Base-by-base conservation (phyloP, 2,797 vertebrate genomes). In the Pseudomugil tenellus region DNA sequence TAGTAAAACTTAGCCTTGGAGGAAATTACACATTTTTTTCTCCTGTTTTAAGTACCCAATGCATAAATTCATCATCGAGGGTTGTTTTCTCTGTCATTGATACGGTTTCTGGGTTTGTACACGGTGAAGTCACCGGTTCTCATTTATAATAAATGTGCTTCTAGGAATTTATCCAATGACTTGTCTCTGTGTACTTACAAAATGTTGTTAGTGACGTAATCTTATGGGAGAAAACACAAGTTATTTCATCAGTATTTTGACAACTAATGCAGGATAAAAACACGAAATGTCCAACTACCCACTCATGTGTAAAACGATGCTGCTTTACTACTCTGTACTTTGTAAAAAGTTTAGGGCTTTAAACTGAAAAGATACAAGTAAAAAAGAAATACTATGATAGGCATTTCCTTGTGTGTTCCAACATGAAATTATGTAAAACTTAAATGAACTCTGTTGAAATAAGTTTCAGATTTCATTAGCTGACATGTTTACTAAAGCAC, bases 101-200 rank as follows among this genome's bases (percentile, higher is more conserved):
- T 55, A 49, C 28, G 58, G 61, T 72, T 64, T 70, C 57, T 58
- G 53, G 57, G 6, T 71, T 62, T 46, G 25, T 53, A 57, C 53
- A n/a, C 29, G 21, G 64, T 31, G 48, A 65, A 35, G 37, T 58
- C 39, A 53, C 46, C 58, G 48, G 70, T 67, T 74, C 67, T 86
- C 72, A 85, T 87, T 4, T 37, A 77, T 89, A 72, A 86, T 85
- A 23, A 71, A 88, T 64, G 35, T 34, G 55, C 54, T 60, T 70
- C 64, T 51, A 55, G 74, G 65, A 82, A 78, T 71, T 26, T 72
- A 72, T 69, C 83, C 72, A 46, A 76, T 89, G 72, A 80, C 74
- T 23, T 28, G 0, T 21, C 19, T 29, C 72, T 57, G 56, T 76
- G 39, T 55, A 41, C 55, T 66, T n/a, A 37, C 48, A 25, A 59